phyloP scores from a whole-genome alignment of 1,140 invertebrate genomes.

The Caenorhabditis remanei region DNA sequence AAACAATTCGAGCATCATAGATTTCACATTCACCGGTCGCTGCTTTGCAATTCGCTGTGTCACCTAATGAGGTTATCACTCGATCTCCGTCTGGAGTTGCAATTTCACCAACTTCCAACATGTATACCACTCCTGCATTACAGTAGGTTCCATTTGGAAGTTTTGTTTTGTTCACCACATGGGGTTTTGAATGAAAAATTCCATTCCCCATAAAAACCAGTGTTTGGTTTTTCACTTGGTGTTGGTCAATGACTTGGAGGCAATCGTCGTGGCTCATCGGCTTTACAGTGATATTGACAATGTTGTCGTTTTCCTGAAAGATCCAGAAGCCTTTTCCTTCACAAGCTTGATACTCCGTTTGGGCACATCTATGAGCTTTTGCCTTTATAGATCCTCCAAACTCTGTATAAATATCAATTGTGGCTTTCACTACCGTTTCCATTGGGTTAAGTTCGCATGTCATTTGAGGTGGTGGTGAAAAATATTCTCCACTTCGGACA shows the following conservation, averaged over 20 bases:
- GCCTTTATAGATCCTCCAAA: background rate
- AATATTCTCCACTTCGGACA: background rate
- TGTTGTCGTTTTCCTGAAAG: background rate
- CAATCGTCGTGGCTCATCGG: background rate
- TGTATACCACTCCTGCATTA: background rate
- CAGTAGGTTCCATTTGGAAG: background rate
- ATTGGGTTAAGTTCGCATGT: background rate
- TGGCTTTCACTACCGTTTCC: background rate
- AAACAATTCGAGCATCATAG: background rate
- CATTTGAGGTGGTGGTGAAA: background rate
- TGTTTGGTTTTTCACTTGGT: background rate
- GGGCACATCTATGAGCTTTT: background rate
- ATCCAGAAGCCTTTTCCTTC: background rate
- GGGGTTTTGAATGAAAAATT: background rate
- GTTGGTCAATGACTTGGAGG: background rate
- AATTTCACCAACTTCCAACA: background rate
- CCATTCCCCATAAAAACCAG: background rate
- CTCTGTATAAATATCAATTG: background rate
- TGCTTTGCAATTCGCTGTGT: background rate
- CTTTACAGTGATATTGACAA: background rate
- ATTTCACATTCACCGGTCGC: background rate
- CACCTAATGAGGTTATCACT: background rate
- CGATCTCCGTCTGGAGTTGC: background rate
- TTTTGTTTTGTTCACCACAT: background rate
- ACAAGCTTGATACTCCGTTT: background rate